Percentiles rank a stretch among this genome's conserved stretches.
Conservation (phyloP, 2,113 vertebrate genomes). For the Macrotis lagotis region DNA sequence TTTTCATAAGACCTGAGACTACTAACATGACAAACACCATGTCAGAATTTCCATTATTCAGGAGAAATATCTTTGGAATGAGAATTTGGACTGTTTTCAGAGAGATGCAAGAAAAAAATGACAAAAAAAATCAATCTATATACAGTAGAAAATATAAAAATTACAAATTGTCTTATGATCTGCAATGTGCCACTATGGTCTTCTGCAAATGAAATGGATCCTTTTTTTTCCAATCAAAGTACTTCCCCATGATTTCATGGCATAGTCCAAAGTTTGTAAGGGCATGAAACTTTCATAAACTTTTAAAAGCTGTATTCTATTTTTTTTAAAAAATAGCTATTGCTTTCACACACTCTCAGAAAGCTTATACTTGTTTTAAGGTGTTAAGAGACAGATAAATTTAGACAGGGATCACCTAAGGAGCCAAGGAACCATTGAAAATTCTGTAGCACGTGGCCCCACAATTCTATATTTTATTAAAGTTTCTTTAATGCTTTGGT, state of each 20-base stretch:
- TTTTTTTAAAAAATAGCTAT: neutral
- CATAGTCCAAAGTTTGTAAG: neutral
- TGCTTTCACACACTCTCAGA: slow-evolving; percentile 24
- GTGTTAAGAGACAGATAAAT: slow-evolving; percentile 44
- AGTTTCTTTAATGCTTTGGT: slow-evolving; percentile 66
- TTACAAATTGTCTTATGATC: slow-evolving; percentile 2
- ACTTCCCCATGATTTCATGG: slow-evolving; percentile 5
- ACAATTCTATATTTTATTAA: slow-evolving; percentile 63
- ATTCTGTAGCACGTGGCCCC: slow-evolving; percentile 23
- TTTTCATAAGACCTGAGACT: neutral
- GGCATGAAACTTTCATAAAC: neutral
- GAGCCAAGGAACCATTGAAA: slow-evolving; percentile 64
- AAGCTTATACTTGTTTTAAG: neutral
- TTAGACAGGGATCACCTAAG: slow-evolving; percentile 51
- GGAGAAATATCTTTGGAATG: slow-evolving; percentile 30
- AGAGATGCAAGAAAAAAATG: slow-evolving; percentile 25
- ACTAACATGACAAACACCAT: neutral
- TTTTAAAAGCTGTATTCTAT: slow-evolving; percentile 17
- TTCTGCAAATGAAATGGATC: slow-evolving; percentile 20
- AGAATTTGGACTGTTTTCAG: slow-evolving; percentile 43
- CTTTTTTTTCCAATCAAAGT: slow-evolving; percentile 23
- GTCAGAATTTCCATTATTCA: slow-evolving; percentile 19
- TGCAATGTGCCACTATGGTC: slow-evolving; percentile 1
- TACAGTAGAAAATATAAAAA: slow-evolving; percentile 33
- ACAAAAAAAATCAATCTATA: slow-evolving; percentile 27